Base-by-base conservation (phyloP, 2,797 vertebrate species). In the Molothrus ater region DNA sequence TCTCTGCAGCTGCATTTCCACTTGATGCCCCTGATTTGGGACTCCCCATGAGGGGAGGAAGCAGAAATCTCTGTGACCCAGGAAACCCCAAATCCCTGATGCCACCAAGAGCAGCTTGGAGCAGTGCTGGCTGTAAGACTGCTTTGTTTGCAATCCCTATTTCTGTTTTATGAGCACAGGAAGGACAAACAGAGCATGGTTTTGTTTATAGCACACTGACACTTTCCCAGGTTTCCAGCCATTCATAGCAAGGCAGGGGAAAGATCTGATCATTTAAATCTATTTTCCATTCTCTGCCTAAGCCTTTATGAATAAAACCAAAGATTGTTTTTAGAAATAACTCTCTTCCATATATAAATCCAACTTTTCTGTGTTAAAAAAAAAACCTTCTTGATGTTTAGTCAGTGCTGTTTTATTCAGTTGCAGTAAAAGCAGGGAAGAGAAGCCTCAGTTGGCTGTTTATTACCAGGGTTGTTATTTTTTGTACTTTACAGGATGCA, bases 401-500 rank as follows among this genome's bases (percentile, higher is more conserved):
- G 75, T 79, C 86, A 61, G 50, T 48, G 81, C 79, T 92, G 7
- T 88, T 90, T 91, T 85, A 88, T 89, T 89, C 90, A 70, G 57
- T 22, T 80, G 72, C 86, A 61, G 71, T 89, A 85, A 92, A 82
- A 94, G 57, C 72, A 50, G 1, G 4, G 79, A 81, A 86, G 29
- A 82, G 34, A 84, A 92, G 75, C 10, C 50, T 94, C 86, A 28
- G 60, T 45, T 6, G 75, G 42, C 75, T 97, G 64, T 68, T 94
- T 89, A 94, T 93, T 85, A 80, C 60, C n/a, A 20, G 34, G 61
- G 87, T 88, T 96, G 95, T 93, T 92, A 60, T 74, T 91, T 91
- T 95, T 89, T 94, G 81, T 94, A 65, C 81, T 96, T 95, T 95
- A 92, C 88, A 93, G 95, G 84, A 80, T 89, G 75, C 72, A 59